Evolutionary conservation across 2,888 invertebrate species (phyloP).

Genomic region (Euphydryas editha): DNA sequence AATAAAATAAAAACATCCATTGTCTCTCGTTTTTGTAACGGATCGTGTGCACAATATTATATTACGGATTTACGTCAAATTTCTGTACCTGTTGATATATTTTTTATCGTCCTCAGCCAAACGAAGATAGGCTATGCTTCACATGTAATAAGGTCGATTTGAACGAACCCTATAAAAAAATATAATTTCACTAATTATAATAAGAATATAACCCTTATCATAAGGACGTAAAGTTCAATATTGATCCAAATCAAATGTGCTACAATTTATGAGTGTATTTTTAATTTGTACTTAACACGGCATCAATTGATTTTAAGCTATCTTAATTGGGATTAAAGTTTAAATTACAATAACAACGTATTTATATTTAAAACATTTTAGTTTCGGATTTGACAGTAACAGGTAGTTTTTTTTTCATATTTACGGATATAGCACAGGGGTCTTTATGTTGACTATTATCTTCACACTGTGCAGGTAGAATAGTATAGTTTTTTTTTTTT

Average conservation of each 20-base stretch:
- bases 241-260: not conserved
- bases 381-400: constrained; percentile 52
- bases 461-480: constrained; percentile 43
- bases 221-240: not conserved
- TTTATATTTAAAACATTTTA: constrained; percentile 34
- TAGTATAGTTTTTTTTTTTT: constrained; percentile 27
- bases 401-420: constrained; percentile 71
- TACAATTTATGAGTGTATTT: constrained; percentile 11
- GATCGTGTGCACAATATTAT: constrained; percentile 72
- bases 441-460: constrained; percentile 66
- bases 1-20: constrained; percentile 54
- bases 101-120: not conserved
- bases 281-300: constrained; percentile 6
- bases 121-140: not conserved
- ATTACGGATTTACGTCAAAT: constrained; percentile 62
- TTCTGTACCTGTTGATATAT: constrained; percentile 32
- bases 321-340: not conserved
- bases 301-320: constrained; percentile 9
- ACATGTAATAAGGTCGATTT: not conserved
- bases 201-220: not conserved
- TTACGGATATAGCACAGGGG: constrained; percentile 63
- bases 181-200: constrained; percentile 6
- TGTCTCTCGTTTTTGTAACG: constrained; percentile 60
- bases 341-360: not conserved
- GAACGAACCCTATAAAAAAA: not conserved